Evolutionary conservation across 2,888 invertebrate species (phyloP).

Genomic region (Eumacrocentrus americanus): DNA sequence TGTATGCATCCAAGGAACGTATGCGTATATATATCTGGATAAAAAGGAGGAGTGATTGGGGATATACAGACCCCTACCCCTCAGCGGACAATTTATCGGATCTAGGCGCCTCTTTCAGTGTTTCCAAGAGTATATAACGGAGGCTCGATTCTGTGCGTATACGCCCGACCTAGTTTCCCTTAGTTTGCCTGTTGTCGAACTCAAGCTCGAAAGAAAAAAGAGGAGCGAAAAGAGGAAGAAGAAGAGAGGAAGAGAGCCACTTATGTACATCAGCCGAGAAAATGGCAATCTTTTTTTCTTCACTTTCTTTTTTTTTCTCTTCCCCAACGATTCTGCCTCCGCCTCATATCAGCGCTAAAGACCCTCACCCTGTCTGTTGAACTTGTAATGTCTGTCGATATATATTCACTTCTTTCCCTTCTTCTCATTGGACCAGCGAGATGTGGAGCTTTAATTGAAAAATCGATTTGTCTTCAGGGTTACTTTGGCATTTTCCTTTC

Average conservation of each 20-base stretch:
- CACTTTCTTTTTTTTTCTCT: neutral
- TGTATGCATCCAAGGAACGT: neutral
- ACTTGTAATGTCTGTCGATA: neutral
- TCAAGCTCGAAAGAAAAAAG: constrained; percentile 8
- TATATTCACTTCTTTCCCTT: neutral
- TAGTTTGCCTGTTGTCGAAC: constrained; percentile 12
- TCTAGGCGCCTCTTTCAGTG: constrained; percentile 23
- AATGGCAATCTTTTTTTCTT: constrained; percentile 2
- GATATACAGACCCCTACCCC: neutral
- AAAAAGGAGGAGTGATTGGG: neutral
- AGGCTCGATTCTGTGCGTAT: constrained; percentile 12
- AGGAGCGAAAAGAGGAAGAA: neutral
- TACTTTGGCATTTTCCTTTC: neutral
- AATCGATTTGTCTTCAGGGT: constrained; percentile 11
- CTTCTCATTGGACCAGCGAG: neutral
- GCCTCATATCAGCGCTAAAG: too few relatives aligned
- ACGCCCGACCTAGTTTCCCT: constrained; percentile 25
- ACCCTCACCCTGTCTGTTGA: too few relatives aligned
- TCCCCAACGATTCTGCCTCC: too few relatives aligned
- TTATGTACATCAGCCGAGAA: constrained; percentile 12
- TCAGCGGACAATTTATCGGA: constrained; percentile 21
- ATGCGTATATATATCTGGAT: neutral
- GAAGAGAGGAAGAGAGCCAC: constrained; percentile 10
- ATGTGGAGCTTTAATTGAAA: constrained; percentile 2
- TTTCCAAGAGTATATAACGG: constrained; percentile 9